phyloP scores from a whole-genome alignment of 1,140 invertebrate species.

The Pogonus chalceus region DNA sequence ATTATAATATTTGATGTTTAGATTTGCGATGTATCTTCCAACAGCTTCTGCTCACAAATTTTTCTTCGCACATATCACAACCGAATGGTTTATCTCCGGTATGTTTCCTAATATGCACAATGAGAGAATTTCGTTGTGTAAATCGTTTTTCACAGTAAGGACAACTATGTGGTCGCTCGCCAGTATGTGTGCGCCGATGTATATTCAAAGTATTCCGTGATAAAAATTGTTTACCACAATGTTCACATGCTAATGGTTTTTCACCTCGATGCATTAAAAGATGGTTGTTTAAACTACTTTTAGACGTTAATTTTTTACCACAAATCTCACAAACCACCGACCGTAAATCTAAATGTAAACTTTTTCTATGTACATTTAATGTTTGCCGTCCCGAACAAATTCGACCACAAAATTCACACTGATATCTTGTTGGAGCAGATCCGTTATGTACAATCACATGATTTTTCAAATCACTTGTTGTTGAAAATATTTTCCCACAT shows the following conservation, averaged over 20 bases:
- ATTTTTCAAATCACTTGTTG: background rate
- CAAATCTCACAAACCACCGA: slow-evolving; percentile 6
- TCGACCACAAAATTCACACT: too few relatives aligned
- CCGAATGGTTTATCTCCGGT: slow-evolving; percentile 71
- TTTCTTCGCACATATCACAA: slow-evolving; percentile 56
- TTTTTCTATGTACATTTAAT: background rate
- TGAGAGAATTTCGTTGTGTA: slow-evolving; percentile 58
- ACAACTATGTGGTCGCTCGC: slow-evolving; percentile 60
- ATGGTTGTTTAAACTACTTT: background rate
- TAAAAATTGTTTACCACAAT: slow-evolving; percentile 40
- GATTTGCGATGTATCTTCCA: slow-evolving; percentile 54
- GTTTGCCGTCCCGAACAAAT: too few relatives aligned
- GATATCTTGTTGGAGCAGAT: background rate
- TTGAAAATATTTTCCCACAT: background rate
- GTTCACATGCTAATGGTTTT: slow-evolving; percentile 59
- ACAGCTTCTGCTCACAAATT: slow-evolving; percentile 40
- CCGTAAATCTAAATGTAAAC: background rate
- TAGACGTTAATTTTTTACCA: background rate
- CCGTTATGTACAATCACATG: background rate
- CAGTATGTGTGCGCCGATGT: slow-evolving; percentile 57
- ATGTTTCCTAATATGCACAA: slow-evolving; percentile 64
- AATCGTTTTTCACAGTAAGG: slow-evolving; percentile 58
- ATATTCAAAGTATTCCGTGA: slow-evolving; percentile 10
- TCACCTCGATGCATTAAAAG: slow-evolving; percentile 38
- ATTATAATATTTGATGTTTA: too few relatives aligned